Evolutionary conservation across 2,113 vertebrate species (phyloP).

Genomic region (Lasiurus cinereus): DNA sequence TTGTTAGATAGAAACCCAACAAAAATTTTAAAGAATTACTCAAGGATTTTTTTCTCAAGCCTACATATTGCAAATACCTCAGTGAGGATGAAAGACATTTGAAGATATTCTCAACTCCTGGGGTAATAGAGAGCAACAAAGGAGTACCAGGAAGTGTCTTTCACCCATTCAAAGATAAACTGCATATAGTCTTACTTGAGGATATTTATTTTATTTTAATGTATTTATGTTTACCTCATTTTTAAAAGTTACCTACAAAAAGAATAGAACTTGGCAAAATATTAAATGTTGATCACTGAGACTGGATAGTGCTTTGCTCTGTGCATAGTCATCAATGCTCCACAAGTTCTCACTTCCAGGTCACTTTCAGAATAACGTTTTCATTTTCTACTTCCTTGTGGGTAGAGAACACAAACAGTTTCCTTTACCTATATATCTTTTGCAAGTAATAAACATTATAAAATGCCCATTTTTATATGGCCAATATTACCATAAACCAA

Average conservation of each 20-base stretch:
- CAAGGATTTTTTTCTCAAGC: neutral
- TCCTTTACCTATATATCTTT: neutral
- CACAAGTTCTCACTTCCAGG: neutral
- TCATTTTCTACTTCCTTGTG: neutral
- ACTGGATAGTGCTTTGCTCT: neutral
- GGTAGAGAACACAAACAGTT: neutral
- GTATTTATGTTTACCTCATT: neutral
- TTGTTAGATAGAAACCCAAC: neutral
- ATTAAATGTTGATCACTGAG: neutral
- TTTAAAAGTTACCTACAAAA: neutral
- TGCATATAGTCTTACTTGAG: neutral
- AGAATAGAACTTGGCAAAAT: conserved; percentile 17
- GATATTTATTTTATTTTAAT: neutral
- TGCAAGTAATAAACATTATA: neutral
- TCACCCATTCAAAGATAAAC: neutral
- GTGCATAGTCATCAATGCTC: neutral
- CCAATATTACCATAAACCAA: neutral
- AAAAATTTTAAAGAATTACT: neutral
- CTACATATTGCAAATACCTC: neutral
- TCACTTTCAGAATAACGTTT: neutral
- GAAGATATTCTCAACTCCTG: neutral
- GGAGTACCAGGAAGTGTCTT: neutral
- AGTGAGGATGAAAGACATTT: neutral
- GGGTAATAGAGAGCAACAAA: neutral
- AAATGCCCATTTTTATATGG: neutral